Evolutionary conservation across 2,113 vertebrate species (phyloP).

Genomic region (Amphiprion ocellaris): DNA sequence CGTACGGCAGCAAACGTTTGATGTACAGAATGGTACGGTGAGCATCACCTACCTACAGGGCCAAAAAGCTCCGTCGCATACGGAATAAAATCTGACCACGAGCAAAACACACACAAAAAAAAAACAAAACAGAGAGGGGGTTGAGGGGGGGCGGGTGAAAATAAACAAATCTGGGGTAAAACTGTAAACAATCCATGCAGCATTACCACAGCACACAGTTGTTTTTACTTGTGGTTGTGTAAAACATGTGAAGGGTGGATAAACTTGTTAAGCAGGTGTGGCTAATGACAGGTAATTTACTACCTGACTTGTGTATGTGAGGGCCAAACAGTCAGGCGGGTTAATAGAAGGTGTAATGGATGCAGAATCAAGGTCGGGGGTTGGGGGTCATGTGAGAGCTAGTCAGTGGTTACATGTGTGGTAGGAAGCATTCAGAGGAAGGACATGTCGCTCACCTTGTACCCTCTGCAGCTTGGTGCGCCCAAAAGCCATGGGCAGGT

Average conservation of each 20-base stretch:
- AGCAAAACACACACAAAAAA: conserved; percentile 80
- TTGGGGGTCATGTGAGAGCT: neutral
- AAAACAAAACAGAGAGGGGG: conserved; percentile 71
- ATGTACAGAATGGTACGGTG: conserved; percentile 44
- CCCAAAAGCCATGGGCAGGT: conserved; percentile 95
- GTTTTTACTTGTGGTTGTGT: conserved; percentile 23
- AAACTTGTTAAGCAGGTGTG: neutral
- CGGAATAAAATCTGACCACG: conserved; percentile 91
- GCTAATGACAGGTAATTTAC: neutral
- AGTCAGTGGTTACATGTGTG: conserved; percentile 6
- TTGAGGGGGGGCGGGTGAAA: conserved; percentile 40
- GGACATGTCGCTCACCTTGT: conserved; percentile 86
- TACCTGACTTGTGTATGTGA: neutral
- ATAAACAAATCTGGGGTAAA: conserved; percentile 66
- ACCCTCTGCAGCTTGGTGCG: conserved; percentile 93
- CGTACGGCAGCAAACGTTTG: conserved; percentile 28
- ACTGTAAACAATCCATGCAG: conserved; percentile 81
- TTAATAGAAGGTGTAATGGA: conserved; percentile 47
- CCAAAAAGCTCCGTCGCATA: conserved; percentile 92
- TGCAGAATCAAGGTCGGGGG: conserved; percentile 10
- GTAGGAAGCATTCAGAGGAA: neutral
- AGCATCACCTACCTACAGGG: conserved; percentile 91
- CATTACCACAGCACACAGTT: conserved; percentile 65
- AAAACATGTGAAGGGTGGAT: neutral
- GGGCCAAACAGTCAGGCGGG: conserved; percentile 26